Percentiles rank a stretch among this genome's conserved stretches.
These are phyloP conservation scores for Clitarchus hookeri DNA, from an alignment of 2,888 invertebrate genomes.

Conservation along the genomic window DNA sequence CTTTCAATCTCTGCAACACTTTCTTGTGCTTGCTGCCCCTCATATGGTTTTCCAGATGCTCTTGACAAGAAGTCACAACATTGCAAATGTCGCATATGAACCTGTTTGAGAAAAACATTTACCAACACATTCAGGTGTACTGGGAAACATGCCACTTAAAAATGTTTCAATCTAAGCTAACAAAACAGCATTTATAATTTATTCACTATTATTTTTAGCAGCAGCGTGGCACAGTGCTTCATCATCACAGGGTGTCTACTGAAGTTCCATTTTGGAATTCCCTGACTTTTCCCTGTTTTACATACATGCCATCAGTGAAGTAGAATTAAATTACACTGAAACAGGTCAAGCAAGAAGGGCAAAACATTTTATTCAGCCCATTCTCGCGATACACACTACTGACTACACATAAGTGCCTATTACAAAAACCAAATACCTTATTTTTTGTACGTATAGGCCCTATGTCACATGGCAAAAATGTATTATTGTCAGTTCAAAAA, in stretches of 20 bases:
- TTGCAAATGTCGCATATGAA: background rate
- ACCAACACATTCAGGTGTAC: background rate
- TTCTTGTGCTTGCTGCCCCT: constrained; percentile 14
- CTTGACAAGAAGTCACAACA: background rate
- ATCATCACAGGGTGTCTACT: background rate
- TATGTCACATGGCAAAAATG: no score
- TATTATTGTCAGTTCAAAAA: no score
- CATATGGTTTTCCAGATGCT: constrained; percentile 7
- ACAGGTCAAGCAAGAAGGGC: no score
- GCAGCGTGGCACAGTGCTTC: background rate
- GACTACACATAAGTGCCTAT: no score
- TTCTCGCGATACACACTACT: no score
- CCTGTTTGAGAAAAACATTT: background rate
- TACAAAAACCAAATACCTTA: no score
- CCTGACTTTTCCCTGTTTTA: no score
- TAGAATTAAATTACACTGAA: no score
- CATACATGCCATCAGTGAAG: no score
- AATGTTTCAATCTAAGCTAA: background rate
- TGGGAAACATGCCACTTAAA: background rate
- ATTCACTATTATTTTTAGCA: background rate
- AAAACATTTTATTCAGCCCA: no score
- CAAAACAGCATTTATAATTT: background rate
- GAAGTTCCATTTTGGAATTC: no score
- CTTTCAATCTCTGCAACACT: background rate
- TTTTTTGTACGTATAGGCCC: no score